phyloP scores from a whole-genome alignment of 2,888 invertebrate genomes.

The Andrena bucephala region DNA sequence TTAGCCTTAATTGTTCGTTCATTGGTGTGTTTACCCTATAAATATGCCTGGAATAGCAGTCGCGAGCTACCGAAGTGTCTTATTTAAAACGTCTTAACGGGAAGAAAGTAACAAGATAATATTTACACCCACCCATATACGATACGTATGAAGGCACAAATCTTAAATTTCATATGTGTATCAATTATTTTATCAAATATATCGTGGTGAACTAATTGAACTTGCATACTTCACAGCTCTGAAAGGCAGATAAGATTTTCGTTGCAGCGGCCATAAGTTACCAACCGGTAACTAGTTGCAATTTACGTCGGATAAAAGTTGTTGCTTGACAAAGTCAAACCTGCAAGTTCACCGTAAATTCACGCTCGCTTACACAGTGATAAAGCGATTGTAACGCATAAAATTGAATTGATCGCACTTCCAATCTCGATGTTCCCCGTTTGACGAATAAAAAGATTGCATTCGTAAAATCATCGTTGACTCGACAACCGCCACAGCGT shows the following conservation, averaged over 20 bases:
- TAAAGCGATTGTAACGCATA: background rate
- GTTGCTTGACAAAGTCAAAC: background rate
- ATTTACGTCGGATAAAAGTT: background rate
- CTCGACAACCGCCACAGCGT: no score
- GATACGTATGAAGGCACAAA: no score
- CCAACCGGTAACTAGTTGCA: background rate
- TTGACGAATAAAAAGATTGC: background rate
- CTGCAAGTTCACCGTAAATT: background rate
- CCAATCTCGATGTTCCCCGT: background rate
- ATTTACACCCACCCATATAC: no score
- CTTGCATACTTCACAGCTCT: background rate
- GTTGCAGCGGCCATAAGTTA: background rate
- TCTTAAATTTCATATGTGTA: background rate
- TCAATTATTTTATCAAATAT: slow-evolving; percentile 18
- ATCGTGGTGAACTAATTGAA: background rate
- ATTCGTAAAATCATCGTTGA: no score
- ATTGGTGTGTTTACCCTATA: background rate
- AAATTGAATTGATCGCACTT: background rate
- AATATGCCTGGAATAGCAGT: background rate
- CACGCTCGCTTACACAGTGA: background rate
- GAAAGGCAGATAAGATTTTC: slow-evolving; percentile 2
- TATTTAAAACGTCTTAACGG: background rate
- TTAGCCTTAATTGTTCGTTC: no score
- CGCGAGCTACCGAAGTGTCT: background rate
- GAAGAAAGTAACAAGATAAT: background rate